Evolutionary conservation across 2,888 invertebrate genomes (phyloP).

Genomic region (Drosophila bunnanda): DNA sequence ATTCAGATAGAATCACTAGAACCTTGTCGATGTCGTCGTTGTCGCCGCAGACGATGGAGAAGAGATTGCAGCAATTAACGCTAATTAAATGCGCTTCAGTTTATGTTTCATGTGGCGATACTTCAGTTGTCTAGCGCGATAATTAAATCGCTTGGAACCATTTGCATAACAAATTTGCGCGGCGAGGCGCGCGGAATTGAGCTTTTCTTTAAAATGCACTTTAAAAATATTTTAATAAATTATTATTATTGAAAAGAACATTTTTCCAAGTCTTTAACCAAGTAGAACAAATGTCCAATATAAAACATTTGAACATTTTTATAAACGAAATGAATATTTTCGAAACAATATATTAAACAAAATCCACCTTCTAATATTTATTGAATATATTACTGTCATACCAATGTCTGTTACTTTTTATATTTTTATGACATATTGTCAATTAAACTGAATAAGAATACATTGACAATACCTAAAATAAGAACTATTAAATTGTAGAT

Average conservation of each 20-base stretch:
- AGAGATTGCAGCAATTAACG: slow-evolving; percentile 81
- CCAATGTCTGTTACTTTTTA: neutral
- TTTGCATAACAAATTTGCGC: slow-evolving; percentile 81
- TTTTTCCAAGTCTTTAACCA: neutral
- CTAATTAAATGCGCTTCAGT: slow-evolving; percentile 82
- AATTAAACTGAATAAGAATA: neutral
- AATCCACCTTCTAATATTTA: neutral
- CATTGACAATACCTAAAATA: neutral
- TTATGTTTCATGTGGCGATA: slow-evolving; percentile 79
- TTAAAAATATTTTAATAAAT: neutral
- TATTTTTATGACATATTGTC: neutral
- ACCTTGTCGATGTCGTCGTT: slow-evolving; percentile 48
- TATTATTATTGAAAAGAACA: too few species aligned
- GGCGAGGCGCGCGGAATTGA: slow-evolving; percentile 1
- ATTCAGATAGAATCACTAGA: slow-evolving; percentile 60
- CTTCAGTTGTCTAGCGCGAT: slow-evolving; percentile 82
- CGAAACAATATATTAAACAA: neutral
- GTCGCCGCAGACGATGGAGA: slow-evolving; percentile 52
- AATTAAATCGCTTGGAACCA: slow-evolving; percentile 80
- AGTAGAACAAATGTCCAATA: too few species aligned
- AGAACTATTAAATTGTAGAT: neutral
- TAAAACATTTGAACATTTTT: too few species aligned
- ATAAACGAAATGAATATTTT: neutral
- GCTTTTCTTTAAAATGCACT: slow-evolving; percentile 14
- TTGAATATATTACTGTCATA: neutral